phyloP scores from a whole-genome alignment of 1,140 invertebrate species.

The Hylaeus anthracinus region DNA sequence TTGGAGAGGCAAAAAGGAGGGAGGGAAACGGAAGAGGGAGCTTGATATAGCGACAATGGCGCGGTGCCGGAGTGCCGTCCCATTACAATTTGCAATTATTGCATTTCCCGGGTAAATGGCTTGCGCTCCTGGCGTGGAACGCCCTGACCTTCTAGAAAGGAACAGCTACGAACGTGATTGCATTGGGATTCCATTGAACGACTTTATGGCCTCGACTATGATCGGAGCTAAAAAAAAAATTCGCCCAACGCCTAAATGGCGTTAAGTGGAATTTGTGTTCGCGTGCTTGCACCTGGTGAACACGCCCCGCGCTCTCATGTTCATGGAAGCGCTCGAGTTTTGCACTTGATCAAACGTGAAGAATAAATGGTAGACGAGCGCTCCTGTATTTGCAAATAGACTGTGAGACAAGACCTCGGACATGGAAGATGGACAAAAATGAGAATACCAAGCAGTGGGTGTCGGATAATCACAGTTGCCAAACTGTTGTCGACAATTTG shows the following conservation, averaged over 20 bases:
- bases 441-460: not conserved
- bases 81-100: conserved; percentile 79
- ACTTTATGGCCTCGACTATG: conserved; percentile 44
- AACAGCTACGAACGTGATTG: conserved; percentile 54
- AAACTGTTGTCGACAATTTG: not conserved
- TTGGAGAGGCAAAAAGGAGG: conserved; percentile 37
- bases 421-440: not conserved
- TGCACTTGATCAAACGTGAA: too few species aligned
- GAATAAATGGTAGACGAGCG: too few species aligned
- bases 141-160: conserved; percentile 17
- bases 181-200: conserved; percentile 54
- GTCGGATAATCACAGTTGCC: too few species aligned
- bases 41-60: conserved; percentile 73
- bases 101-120: conserved; percentile 76
- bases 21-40: conserved; percentile 24
- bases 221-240: conserved; percentile 29
- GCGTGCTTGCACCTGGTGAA: not conserved
- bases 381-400: too few species aligned
- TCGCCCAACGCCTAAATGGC: conserved; percentile 33
- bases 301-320: not conserved
- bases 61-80: conserved; percentile 66
- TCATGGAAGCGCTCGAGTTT: too few species aligned
- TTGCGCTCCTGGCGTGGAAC: conserved; percentile 58
- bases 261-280: conserved; percentile 22
- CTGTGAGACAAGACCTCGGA: too few species aligned